Percentiles rank a stretch among this genome's conserved stretches.
phyloP scores from a whole-genome alignment of 2,888 invertebrate species.

The Sesia apiformis region DNA sequence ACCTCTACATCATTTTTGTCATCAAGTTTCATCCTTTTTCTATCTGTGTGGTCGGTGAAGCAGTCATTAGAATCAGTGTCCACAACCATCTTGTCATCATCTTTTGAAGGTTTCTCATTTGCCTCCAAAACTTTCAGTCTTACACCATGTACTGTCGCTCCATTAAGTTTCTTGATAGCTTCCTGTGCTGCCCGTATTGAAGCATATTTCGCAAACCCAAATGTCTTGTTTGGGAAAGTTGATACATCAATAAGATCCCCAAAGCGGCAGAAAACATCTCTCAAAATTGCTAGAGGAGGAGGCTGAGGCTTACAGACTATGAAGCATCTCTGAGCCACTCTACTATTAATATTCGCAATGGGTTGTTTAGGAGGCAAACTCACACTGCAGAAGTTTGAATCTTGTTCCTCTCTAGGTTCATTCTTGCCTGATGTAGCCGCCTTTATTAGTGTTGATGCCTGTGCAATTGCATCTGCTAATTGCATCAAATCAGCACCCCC shows the following conservation, averaged over 20 bases:
- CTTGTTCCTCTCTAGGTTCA: constrained; percentile 21
- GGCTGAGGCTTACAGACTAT: constrained; percentile 78
- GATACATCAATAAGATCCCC: constrained; percentile 93
- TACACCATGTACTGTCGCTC: constrained; percentile 87
- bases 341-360: constrained; percentile 72
- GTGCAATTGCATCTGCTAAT: constrained; percentile 84
- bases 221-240: constrained; percentile 90
- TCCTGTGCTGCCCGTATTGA: constrained; percentile 82
- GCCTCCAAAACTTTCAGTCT: constrained; percentile 92
- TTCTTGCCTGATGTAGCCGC: constrained; percentile 63
- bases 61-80: constrained; percentile 21
- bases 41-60: constrained; percentile 23
- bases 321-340: constrained; percentile 79
- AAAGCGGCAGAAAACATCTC: constrained; percentile 92
- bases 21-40: constrained; percentile 39
- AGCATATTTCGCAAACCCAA: constrained; percentile 94
- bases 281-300: constrained; percentile 83
- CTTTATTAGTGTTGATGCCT: constrained; percentile 84
- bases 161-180: constrained; percentile 83
- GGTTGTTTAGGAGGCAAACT: constrained; percentile 83
- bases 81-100: constrained; percentile 21
- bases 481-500: constrained; percentile 74
- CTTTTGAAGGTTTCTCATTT: constrained; percentile 76
- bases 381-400: constrained; percentile 72
- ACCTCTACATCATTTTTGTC: constrained; percentile 5